Percentiles rank a stretch among this genome's conserved stretches.
Evolutionary conservation across 2,888 invertebrate species (phyloP).

Genomic region (Cephalotes varians): DNA sequence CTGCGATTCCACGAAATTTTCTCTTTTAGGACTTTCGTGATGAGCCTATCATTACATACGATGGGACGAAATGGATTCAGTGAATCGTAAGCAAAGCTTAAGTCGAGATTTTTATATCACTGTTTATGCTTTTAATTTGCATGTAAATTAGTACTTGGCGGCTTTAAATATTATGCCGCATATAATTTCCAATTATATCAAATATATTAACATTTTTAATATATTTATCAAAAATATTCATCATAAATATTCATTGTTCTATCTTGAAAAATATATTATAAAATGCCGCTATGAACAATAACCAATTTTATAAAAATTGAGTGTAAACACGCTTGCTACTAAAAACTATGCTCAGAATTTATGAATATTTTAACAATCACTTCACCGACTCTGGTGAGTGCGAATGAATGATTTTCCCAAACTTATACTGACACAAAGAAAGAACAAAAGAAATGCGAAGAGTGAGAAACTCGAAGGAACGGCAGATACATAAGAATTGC

Average conservation of each 20-base stretch:
- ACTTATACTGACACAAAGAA: neutral
- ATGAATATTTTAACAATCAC: conserved; percentile 1
- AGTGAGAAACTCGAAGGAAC: conserved; percentile 23
- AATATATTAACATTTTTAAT: neutral
- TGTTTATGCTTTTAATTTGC: neutral
- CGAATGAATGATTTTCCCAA: neutral
- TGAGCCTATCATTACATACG: neutral
- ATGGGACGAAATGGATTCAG: neutral
- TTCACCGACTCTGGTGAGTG: neutral
- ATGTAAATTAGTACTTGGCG: neutral
- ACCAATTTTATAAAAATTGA: neutral
- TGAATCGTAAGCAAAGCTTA: neutral
- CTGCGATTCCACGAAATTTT: neutral
- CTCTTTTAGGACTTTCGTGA: neutral
- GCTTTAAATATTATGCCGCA: neutral
- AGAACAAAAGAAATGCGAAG: neutral
- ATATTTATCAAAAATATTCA: neutral
- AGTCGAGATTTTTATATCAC: neutral
- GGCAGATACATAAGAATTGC: conserved; percentile 65
- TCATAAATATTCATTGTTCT: neutral
- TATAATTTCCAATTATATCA: neutral
- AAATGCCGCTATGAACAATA: neutral
- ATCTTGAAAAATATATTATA: neutral
- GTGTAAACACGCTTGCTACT: too few species aligned
- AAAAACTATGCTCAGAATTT: too few species aligned